Conservation (phyloP, 2,113 vertebrate genomes). For the Vimba vimba region DNA sequence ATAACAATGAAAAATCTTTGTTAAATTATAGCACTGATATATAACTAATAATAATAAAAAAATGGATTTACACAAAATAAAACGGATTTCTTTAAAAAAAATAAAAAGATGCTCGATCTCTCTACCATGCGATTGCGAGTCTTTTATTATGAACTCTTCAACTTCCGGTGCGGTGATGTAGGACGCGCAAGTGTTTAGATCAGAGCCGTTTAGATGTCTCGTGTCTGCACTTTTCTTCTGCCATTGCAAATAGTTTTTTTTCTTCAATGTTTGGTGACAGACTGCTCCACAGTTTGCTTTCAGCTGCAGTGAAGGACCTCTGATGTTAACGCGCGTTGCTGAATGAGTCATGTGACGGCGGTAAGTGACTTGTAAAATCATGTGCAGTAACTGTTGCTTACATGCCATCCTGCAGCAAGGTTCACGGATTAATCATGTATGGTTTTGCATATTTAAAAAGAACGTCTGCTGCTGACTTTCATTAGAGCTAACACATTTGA, state of each 20-base stretch:
- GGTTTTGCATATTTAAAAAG: neutral
- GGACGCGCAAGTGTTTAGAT: neutral
- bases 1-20: neutral
- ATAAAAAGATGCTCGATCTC: neutral
- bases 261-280: neutral
- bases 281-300: neutral
- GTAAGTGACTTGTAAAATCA: neutral
- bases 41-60: too few species aligned
- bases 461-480: neutral
- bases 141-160: conserved; percentile 21
- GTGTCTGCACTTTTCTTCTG: neutral
- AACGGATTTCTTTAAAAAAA: too few species aligned
- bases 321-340: neutral
- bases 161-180: conserved; percentile 23
- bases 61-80: too few species aligned
- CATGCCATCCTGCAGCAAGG: neutral
- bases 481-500: neutral
- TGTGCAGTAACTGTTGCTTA: neutral
- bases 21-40: neutral
- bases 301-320: neutral
- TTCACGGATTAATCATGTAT: neutral
- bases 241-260: too few species aligned
- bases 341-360: conserved; percentile 14
- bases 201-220: neutral
- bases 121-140: neutral